Conservation (phyloP, 1,140 invertebrate species). For the Drosophila bocki region DNA sequence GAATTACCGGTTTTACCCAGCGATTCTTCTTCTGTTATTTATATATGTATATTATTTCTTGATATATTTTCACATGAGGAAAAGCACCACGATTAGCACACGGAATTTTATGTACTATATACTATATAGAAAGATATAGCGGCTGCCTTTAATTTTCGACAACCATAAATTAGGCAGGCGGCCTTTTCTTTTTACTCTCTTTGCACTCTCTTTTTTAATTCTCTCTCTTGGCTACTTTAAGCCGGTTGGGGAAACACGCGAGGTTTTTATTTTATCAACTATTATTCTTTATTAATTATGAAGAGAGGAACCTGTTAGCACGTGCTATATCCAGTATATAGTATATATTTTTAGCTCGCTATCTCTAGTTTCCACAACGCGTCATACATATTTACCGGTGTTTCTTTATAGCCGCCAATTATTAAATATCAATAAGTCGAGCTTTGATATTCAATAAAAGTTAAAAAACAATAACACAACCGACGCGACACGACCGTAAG, state of each 20-base stretch:
- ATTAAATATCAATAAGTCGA: neutral
- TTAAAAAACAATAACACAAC: constrained; percentile 2
- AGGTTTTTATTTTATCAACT: neutral
- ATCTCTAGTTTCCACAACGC: constrained; percentile 1
- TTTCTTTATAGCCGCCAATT: neutral
- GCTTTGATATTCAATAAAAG: neutral
- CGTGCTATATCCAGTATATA: constrained; percentile 32
- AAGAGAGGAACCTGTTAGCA: constrained; percentile 45
- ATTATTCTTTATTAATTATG: neutral
- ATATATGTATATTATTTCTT: neutral
- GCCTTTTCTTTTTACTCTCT: constrained; percentile 30
- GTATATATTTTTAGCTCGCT: neutral
- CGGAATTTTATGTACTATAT: constrained; percentile 4
- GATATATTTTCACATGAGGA: constrained; percentile 6
- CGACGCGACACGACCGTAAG: constrained; percentile 4
- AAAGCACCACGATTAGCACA: constrained; percentile 21
- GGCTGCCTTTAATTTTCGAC: neutral
- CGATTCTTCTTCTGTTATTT: constrained; percentile 23
- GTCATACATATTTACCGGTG: neutral
- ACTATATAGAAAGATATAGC: constrained; percentile 11
- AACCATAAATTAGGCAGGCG: constrained; percentile 34
- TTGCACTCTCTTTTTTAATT: constrained; percentile 9
- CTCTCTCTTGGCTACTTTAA: constrained; percentile 4
- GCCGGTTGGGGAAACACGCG: constrained; percentile 22
- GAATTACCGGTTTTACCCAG: constrained; percentile 66